Percentiles rank a stretch among this genome's conserved stretches.
Evolutionary conservation across 2,888 invertebrate genomes (phyloP).

Genomic region (Hyposoter dolosus): DNA sequence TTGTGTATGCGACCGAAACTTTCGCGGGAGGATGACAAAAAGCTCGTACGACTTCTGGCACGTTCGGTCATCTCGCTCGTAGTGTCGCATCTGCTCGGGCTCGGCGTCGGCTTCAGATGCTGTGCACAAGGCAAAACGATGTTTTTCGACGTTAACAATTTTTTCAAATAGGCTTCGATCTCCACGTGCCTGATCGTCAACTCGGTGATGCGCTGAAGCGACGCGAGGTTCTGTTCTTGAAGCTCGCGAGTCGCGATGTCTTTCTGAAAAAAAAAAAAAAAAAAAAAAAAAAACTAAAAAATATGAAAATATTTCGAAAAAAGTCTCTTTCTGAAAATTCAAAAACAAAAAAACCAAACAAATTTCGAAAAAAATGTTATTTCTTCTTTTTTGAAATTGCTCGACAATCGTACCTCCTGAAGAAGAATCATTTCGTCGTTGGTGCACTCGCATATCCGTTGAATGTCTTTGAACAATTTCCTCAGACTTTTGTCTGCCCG

Average conservation of each 20-base stretch:
- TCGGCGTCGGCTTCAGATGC: slow-evolving; percentile 72
- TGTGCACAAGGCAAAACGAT: slow-evolving; percentile 80
- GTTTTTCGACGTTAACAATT: slow-evolving; percentile 80
- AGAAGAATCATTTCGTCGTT: slow-evolving; percentile 75
- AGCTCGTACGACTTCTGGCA: slow-evolving; percentile 69
- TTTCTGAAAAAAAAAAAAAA: slow-evolving; percentile 82
- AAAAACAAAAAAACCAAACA: not conserved
- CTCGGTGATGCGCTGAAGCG: slow-evolving; percentile 86
- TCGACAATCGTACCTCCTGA: slow-evolving; percentile 80
- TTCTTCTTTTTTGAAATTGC: too few relatives aligned
- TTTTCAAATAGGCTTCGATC: slow-evolving; percentile 83
- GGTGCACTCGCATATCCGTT: slow-evolving; percentile 75
- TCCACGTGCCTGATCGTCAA: slow-evolving; percentile 84
- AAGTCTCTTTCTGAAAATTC: not conserved
- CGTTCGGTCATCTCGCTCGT: slow-evolving; percentile 60
- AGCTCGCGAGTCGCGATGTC: slow-evolving; percentile 87
- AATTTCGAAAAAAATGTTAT: not conserved
- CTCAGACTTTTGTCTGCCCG: slow-evolving; percentile 85
- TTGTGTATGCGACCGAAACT: slow-evolving; percentile 76
- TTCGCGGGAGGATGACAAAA: slow-evolving; percentile 71
- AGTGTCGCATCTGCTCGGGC: slow-evolving; percentile 74
- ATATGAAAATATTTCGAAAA: not conserved
- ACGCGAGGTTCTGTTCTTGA: slow-evolving; percentile 87
- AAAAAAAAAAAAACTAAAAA: slow-evolving; percentile 24
- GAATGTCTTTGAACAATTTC: slow-evolving; percentile 83